phyloP scores from a whole-genome alignment of 2,113 vertebrate genomes.

The Phaetusa simplex region DNA sequence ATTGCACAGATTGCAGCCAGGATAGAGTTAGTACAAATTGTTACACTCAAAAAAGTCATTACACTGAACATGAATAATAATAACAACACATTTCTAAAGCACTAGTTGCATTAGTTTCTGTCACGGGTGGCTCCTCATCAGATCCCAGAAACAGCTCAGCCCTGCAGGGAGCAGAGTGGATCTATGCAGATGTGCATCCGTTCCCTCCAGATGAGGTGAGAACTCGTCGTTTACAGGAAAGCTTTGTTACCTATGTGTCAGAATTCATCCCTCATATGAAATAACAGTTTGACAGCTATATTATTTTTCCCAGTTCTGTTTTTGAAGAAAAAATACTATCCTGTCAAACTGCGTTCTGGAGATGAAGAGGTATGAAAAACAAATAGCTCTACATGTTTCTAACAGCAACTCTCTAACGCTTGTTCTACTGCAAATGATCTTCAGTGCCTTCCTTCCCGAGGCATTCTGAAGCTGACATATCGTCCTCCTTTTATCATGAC shows the following conservation, averaged over 20 bases:
- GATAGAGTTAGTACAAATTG: background rate
- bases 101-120: background rate
- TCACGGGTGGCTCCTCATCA: background rate
- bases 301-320: background rate
- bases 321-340: constrained; percentile 5
- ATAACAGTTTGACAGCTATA: background rate
- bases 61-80: background rate
- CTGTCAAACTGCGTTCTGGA: constrained; percentile 1
- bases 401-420: background rate
- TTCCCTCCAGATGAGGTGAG: background rate
- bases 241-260: background rate
- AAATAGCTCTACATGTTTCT: background rate
- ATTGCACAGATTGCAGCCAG: background rate
- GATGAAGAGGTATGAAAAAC: constrained; percentile 23
- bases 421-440: background rate
- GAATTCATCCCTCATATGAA: background rate
- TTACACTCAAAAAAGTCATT: background rate
- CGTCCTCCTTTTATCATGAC: background rate
- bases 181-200: background rate
- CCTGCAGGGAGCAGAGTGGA: background rate
- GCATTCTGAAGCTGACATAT: background rate
- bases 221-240: background rate
- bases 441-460: background rate
- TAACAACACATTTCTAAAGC: background rate
- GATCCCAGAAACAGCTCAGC: background rate